A percentile compares a stretch with the other conserved stretches of the same genome.
Conservation (phyloP, 2,113 vertebrate genomes). For the Oxyruncus cristatus region DNA sequence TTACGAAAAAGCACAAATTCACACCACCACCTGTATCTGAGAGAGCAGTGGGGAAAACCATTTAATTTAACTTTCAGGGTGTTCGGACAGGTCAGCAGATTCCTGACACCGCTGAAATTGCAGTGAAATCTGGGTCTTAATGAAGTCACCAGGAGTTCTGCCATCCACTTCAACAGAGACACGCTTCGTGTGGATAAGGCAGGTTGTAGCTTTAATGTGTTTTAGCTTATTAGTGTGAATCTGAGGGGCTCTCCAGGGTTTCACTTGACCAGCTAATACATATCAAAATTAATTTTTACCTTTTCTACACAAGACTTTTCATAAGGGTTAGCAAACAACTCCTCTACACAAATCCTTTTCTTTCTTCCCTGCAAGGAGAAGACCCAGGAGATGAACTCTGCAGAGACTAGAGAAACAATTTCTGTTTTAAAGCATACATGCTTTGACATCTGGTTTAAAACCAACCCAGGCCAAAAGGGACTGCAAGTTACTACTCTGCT, state of each 20-base stretch:
- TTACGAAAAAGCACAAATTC: not conserved
- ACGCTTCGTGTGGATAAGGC: not conserved
- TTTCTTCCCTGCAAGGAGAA: constrained; percentile 28
- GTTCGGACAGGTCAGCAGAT: not conserved
- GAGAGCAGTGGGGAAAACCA: not conserved
- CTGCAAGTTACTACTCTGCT: not conserved
- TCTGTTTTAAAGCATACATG: constrained; percentile 22
- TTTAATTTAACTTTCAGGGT: not conserved
- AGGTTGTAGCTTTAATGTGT: not conserved
- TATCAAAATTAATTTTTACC: constrained; percentile 38
- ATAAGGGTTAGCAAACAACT: constrained; percentile 27
- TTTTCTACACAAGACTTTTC: constrained; percentile 13
- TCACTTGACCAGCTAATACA: constrained; percentile 13
- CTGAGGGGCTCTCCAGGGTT: not conserved
- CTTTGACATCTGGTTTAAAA: constrained; percentile 57
- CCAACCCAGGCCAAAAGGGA: constrained; percentile 30
- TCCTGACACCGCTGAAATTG: not conserved
- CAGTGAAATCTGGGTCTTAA: not conserved
- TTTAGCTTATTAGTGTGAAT: not conserved
- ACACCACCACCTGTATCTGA: not conserved
- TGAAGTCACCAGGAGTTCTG: not conserved
- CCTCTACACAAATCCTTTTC: constrained; percentile 20
- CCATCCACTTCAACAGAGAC: not conserved
- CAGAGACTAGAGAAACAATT: constrained; percentile 26
- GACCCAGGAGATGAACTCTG: constrained; percentile 48